Evolutionary conservation across 64 coral and sea anemone species (phyloP), one percentile per base, ranked within the genome.

Genomic region (Montipora efflorescens): DNA sequence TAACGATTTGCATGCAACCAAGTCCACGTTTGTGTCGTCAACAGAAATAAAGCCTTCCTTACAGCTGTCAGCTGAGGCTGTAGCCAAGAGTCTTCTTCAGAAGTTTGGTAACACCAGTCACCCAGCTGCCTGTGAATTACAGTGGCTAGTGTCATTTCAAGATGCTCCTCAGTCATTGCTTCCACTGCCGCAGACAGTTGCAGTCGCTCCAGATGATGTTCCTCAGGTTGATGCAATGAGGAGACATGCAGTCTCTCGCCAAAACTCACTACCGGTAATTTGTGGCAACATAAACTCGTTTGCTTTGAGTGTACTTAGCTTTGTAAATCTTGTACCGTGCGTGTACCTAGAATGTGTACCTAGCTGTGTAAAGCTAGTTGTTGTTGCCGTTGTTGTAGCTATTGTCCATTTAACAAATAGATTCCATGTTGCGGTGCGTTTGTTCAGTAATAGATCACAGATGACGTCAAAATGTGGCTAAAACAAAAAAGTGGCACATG

Each of bases 101-200:
- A 98, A 98, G 58, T 95, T 98, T 79, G 83, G 94, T 6, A 94
- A 91, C 49, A 95, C 81, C 15, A 98, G 95, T 52, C 91, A 98
- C 50, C 92, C 94, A 18, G 86, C 92, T 52, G 94, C 97, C 25
- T 93, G 82, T 50, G 98, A 99, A 61, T 78, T 99, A 13, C 95
- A 99, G 4, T 99, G 98, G 77, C 36, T 96, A 83, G 98, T 99
- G 4, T 94, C 98, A 52, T 95, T 94, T 59, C 86, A 99, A 79
- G 98, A 99, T 80, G 98, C 93, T 7, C 98, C 98, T 12, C 98
- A 99, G 58, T 90, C 88, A 5, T 87, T 99, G 50, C 92, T 99
- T 59, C 98, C 98, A 1, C 74, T 99, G 57, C 98, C 98, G 51
- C 78, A 94, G 21, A 87, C 92, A 69, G 92, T 90, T 59, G 64